Conservation (phyloP, 2,113 vertebrate genomes). For the Chinchilla lanigera region DNA sequence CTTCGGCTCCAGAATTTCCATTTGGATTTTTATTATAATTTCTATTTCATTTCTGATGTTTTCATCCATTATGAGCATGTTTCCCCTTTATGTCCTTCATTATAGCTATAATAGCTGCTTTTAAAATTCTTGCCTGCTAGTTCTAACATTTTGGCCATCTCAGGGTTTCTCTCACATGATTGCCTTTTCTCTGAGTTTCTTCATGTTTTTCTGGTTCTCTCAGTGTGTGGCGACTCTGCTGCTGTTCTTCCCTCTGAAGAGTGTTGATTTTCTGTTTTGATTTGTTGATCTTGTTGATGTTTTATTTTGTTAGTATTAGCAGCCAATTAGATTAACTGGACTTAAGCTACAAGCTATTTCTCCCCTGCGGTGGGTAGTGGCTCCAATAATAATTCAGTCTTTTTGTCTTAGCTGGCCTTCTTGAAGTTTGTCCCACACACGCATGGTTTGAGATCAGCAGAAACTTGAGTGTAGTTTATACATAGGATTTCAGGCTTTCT, state of each 20-base stretch:
- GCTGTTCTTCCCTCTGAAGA: neutral
- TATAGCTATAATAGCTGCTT: slow-evolving; percentile 3
- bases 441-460: neutral
- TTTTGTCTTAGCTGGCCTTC: neutral
- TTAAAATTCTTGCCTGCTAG: slow-evolving; percentile 45
- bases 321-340: neutral
- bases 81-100: slow-evolving; percentile 40
- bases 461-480: neutral
- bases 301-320: neutral
- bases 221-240: neutral
- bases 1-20: slow-evolving; percentile 24
- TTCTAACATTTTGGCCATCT: neutral
- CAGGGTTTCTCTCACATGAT: slow-evolving; percentile 3
- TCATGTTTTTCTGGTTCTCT: neutral
- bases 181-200: neutral
- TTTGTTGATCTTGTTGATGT: neutral
- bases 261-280: neutral
- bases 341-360: neutral
- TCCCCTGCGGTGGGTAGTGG: too few relatives aligned
- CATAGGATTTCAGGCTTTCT: neutral
- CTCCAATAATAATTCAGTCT: neutral
- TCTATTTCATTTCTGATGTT: slow-evolving; percentile 14
- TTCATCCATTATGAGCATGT: neutral
- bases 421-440: neutral
- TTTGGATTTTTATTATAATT: slow-evolving; percentile 1